Conservation (phyloP, 2,113 vertebrate genomes). For the Chaetops frenatus region DNA sequence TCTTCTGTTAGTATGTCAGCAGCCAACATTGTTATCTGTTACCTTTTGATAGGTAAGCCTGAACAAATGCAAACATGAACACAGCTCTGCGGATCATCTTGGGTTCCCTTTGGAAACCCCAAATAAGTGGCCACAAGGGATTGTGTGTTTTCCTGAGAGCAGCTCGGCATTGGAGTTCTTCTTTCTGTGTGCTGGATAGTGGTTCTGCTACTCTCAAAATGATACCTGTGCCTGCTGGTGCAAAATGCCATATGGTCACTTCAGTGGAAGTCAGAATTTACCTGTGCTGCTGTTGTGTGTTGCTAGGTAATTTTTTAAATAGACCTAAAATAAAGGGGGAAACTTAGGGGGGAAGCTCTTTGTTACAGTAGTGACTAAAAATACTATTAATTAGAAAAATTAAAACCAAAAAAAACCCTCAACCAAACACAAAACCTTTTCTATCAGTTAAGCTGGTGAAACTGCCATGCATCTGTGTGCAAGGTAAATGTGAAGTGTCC, state of each 20-base stretch:
- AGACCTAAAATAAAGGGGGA: background rate
- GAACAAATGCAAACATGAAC: conserved; percentile 23
- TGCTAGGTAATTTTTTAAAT: conserved; percentile 35
- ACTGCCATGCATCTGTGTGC: fast-evolving
- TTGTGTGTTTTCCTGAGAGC: conserved; percentile 27
- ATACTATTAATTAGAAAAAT: background rate
- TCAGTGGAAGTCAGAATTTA: background rate
- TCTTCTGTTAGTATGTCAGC: background rate
- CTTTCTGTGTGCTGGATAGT: conserved; percentile 20
- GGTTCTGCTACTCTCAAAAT: background rate
- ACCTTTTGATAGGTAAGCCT: conserved; percentile 43
- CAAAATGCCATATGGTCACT: background rate
- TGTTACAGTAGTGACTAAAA: background rate
- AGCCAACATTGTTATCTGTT: conserved; percentile 16
- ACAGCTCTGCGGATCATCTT: background rate
- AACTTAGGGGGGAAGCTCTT: background rate
- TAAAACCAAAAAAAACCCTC: fast-evolving
- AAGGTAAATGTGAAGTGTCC: background rate
- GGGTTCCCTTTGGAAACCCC: conserved; percentile 27
- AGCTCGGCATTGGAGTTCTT: background rate
- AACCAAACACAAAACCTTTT: background rate
- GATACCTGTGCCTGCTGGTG: background rate
- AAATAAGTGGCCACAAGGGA: background rate
- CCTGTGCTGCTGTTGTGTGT: background rate
- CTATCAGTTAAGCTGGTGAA: background rate